These are phyloP conservation scores for Thunnus thynnus DNA, from an alignment of 2,113 vertebrate species.

Conservation along the genomic window DNA sequence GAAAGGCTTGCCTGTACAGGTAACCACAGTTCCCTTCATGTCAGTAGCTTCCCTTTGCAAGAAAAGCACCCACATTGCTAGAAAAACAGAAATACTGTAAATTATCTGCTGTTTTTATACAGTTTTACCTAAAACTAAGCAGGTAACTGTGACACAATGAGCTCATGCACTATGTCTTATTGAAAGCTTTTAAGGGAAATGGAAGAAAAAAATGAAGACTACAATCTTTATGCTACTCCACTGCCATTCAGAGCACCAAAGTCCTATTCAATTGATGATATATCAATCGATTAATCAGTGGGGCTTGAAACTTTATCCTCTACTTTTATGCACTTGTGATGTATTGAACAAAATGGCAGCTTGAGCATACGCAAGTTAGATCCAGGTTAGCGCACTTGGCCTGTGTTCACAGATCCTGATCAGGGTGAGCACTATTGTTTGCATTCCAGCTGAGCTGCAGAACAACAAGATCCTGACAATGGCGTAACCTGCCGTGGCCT, in stretches of 20 bases:
- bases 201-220: neutral
- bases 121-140: neutral
- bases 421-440: constrained; percentile 14
- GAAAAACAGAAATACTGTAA: too few species aligned
- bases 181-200: neutral
- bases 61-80: neutral
- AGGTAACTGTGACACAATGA: neutral
- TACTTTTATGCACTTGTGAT: neutral
- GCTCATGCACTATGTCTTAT: neutral
- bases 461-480: constrained; percentile 29
- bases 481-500: neutral
- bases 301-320: neutral
- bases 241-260: too few species aligned
- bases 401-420: constrained; percentile 1
- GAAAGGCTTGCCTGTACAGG: neutral
- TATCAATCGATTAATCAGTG: neutral
- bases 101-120: neutral
- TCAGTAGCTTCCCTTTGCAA: too few species aligned
- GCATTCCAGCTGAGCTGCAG: constrained; percentile 31
- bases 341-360: neutral
- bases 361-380: constrained; percentile 1
- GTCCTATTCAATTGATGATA: too few species aligned
- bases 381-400: neutral
- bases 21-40: too few species aligned
- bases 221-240: too few species aligned